Evolutionary conservation across 2,888 invertebrate genomes (phyloP).

Genomic region (Cinara cedri): DNA sequence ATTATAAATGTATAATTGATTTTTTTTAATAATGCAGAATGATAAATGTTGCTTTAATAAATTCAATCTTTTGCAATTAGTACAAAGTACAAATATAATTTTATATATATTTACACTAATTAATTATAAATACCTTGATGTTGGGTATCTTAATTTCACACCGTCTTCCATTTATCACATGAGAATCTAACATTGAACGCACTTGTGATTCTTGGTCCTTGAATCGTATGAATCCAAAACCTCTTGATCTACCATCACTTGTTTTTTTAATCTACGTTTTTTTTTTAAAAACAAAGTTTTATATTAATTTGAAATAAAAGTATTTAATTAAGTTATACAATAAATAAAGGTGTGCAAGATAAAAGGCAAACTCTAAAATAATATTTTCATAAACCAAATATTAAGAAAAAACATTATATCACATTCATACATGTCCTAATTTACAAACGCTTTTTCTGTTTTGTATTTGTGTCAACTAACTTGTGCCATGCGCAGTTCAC

Average conservation of each 20-base stretch:
- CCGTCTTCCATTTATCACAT: constrained; percentile 97
- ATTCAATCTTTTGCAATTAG: too few species aligned
- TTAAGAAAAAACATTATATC: constrained; percentile 49
- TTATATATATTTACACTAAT: too few species aligned
- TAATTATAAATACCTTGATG: constrained; percentile 71
- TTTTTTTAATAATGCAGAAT: too few species aligned
- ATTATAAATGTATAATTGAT: too few species aligned
- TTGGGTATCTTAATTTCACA: constrained; percentile 98
- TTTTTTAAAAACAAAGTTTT: too few species aligned
- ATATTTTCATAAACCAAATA: constrained; percentile 41
- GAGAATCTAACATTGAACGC: constrained; percentile 90
- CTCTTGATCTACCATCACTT: constrained; percentile 92
- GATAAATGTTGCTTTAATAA: too few species aligned
- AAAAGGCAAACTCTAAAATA: constrained; percentile 4
- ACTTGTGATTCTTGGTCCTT: constrained; percentile 94
- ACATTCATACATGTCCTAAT: constrained; percentile 52
- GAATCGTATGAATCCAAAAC: constrained; percentile 98
- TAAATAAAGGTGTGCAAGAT: constrained; percentile 12
- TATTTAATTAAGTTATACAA: constrained; percentile 52
- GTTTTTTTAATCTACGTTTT: constrained; percentile 46
- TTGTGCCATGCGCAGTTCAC: constrained; percentile 89
- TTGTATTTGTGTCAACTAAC: constrained; percentile 54
- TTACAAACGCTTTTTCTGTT: constrained; percentile 43
- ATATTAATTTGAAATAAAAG: neutral
- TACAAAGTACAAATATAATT: too few species aligned